Conservation (phyloP, 23 tunicate genomes). For the Styela plicata region DNA sequence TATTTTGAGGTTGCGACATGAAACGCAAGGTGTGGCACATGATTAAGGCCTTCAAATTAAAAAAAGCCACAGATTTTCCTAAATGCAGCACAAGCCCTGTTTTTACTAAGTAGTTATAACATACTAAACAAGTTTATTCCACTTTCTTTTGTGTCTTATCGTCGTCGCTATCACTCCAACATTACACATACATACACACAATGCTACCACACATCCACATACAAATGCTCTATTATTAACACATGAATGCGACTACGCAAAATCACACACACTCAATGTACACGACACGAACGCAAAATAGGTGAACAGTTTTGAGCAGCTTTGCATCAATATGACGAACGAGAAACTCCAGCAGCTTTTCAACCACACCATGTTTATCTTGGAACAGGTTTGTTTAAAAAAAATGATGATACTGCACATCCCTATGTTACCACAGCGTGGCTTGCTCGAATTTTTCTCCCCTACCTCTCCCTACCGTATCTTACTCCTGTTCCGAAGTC, state of each 20-base stretch:
- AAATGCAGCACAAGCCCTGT: background rate
- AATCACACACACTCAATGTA: background rate
- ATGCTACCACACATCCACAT: slow-evolving; percentile 2
- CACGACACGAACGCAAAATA: slow-evolving; percentile 30
- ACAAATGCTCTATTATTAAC: background rate
- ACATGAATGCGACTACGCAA: background rate
- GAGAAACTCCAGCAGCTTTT: slow-evolving; percentile 95
- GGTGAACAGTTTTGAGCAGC: slow-evolving; percentile 96
- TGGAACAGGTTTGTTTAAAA: slow-evolving; percentile 85
- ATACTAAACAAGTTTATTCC: background rate
- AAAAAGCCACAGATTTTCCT: background rate
- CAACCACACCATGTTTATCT: slow-evolving; percentile 98
- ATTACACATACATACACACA: background rate
- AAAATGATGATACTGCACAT: background rate
- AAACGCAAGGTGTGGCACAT: background rate
- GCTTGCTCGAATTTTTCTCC: background rate
- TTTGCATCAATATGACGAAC: slow-evolving; percentile 97
- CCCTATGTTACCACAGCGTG: background rate
- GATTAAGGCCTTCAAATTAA: background rate
- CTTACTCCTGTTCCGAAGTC: background rate
- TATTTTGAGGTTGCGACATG: no score
- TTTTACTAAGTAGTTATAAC: background rate
- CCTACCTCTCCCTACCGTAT: background rate
- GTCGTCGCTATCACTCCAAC: slow-evolving; percentile 1
- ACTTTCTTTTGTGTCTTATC: background rate